A percentile compares a stretch with the other conserved stretches of the same genome.
These are phyloP conservation scores for Choloepus didactylus DNA, from an alignment of 2,797 vertebrate genomes.

Conservation along the genomic window DNA sequence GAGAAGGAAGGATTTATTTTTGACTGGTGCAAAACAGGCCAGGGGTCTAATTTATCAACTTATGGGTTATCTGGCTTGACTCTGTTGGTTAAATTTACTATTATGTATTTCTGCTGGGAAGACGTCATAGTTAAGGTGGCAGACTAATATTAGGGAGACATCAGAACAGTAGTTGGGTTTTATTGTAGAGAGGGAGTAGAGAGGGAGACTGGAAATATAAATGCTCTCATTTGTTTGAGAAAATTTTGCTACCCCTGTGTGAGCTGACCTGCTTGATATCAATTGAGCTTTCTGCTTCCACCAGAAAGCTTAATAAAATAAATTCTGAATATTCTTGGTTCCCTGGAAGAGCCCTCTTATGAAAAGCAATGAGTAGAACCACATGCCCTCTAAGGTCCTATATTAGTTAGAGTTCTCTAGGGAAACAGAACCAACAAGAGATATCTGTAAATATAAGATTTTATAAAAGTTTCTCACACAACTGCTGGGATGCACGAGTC, in stretches of 20 bases:
- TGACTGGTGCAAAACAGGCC: not conserved
- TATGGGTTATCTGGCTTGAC: not conserved
- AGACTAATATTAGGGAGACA: not conserved
- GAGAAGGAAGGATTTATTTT: not conserved
- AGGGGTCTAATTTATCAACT: not conserved
- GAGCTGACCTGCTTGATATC: not conserved
- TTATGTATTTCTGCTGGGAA: not conserved
- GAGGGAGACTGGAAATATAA: not conserved
- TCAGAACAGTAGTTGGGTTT: not conserved
- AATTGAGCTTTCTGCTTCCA: not conserved
- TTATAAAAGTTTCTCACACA: too few relatives aligned
- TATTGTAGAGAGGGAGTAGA: not conserved
- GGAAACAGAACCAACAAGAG: too few relatives aligned
- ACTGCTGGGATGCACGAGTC: too few relatives aligned
- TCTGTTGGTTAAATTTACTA: not conserved
- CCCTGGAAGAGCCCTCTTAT: not conserved
- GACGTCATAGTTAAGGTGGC: not conserved
- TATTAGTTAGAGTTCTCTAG: too few relatives aligned
- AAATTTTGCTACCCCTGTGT: accelerated
- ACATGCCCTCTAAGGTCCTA: not conserved
- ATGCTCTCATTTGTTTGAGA: not conserved
- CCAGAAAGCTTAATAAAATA: not conserved
- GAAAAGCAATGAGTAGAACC: not conserved
- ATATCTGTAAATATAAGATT: too few relatives aligned
- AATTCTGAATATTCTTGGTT: too few relatives aligned